Evolutionary conservation across 92 coral and sea anemone genomes (phyloP).

Genomic region (Pocillopora grandis): DNA sequence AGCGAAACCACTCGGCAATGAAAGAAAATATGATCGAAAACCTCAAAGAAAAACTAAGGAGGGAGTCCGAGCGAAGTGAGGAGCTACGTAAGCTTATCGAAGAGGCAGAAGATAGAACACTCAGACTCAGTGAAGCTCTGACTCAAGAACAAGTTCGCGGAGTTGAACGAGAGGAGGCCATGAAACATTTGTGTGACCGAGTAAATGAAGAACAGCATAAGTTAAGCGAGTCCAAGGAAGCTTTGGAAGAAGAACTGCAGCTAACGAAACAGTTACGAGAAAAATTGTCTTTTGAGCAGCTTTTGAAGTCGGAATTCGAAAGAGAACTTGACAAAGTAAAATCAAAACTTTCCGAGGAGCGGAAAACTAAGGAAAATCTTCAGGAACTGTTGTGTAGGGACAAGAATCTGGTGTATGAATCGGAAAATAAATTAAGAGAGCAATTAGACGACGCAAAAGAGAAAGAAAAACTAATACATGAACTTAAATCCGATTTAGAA

Average conservation of each 20-base stretch:
- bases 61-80: slow-evolving; percentile 31
- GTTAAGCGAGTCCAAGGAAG: slow-evolving; percentile 47
- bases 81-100: slow-evolving; percentile 43
- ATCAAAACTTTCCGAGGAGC: slow-evolving; percentile 48
- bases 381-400: slow-evolving; percentile 56
- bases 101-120: slow-evolving; percentile 70
- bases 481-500: slow-evolving; percentile 75
- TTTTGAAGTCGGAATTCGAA: slow-evolving; percentile 63
- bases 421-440: slow-evolving; percentile 62
- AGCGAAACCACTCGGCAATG: slow-evolving; percentile 36
- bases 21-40: slow-evolving; percentile 49
- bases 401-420: slow-evolving; percentile 48
- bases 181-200: slow-evolving; percentile 41
- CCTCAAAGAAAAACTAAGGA: slow-evolving; percentile 37
- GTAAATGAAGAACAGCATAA: slow-evolving; percentile 56
- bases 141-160: slow-evolving; percentile 69
- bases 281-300: slow-evolving; percentile 66
- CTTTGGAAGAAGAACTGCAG: slow-evolving; percentile 57
- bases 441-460: slow-evolving; percentile 56
- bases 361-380: slow-evolving; percentile 45
- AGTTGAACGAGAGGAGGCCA: slow-evolving; percentile 51
- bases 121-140: slow-evolving; percentile 58
- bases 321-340: slow-evolving; percentile 56
- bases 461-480: slow-evolving; percentile 60
- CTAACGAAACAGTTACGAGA: slow-evolving; percentile 65